A percentile compares a stretch with the other conserved stretches of the same genome.
phyloP scores from a whole-genome alignment of 2,888 invertebrate species.

The Tyria jacobaeae region DNA sequence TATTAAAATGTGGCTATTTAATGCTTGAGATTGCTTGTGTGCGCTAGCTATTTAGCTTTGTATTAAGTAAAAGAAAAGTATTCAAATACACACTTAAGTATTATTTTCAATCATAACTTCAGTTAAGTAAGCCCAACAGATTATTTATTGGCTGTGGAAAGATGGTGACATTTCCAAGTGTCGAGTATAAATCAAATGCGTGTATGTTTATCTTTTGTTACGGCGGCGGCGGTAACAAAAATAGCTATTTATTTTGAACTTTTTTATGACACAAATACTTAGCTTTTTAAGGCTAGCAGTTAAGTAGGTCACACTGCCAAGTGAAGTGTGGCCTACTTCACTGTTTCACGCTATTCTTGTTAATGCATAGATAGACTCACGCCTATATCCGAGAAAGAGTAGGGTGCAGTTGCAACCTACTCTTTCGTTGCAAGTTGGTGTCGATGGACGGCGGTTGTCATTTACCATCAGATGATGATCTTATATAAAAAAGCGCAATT shows the following conservation, averaged over 20 bases:
- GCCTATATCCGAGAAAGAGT: no score
- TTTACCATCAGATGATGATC: no score
- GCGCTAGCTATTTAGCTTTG: not conserved
- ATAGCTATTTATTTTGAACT: not conserved
- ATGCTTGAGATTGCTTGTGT: no score
- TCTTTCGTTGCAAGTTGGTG: no score
- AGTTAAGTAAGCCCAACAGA: constrained; percentile 1
- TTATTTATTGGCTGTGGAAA: constrained; percentile 7
- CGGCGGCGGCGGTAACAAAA: not conserved
- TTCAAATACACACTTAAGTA: not conserved
- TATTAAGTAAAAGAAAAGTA: not conserved
- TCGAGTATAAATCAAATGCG: constrained; percentile 1
- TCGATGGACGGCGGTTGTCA: no score
- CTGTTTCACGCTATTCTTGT: no score
- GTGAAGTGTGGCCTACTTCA: no score
- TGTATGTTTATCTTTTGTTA: constrained; percentile 9
- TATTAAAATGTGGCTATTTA: no score
- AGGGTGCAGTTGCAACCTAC: no score
- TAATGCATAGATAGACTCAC: no score
- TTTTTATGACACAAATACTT: not conserved
- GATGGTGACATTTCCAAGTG: not conserved
- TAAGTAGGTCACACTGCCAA: not conserved
- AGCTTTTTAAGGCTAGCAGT: not conserved
- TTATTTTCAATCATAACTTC: not conserved
- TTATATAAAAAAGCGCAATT: no score